Evolutionary conservation across 2,888 invertebrate species (phyloP).

Genomic region (Lepeophtheirus nordmannii): DNA sequence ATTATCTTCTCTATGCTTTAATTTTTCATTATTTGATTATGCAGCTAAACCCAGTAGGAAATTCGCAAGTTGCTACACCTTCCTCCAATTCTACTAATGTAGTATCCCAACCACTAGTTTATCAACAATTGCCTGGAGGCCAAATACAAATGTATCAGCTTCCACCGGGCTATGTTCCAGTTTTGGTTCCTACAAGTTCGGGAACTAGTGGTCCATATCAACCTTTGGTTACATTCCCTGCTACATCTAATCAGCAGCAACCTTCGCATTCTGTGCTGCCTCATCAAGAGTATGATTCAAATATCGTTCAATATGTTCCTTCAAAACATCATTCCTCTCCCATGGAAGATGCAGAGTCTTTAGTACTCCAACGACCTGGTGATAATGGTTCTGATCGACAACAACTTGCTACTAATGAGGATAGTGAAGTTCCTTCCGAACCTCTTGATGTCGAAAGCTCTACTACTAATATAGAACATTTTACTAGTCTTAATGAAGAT

Average conservation of each 20-base stretch:
- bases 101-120: conserved; percentile 13
- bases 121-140: conserved; percentile 7
- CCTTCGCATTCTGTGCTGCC: too few species aligned
- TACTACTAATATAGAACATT: neutral
- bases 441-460: neutral
- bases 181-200: neutral
- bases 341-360: too few species aligned
- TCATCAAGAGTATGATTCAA: too few species aligned
- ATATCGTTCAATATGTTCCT: too few species aligned
- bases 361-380: too few species aligned
- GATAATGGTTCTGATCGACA: too few species aligned
- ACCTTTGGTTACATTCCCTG: conserved; percentile 3
- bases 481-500: neutral
- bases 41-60: conserved; percentile 3
- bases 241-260: neutral
- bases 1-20: neutral
- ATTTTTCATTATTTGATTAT: neutral
- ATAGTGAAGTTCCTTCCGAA: neutral
- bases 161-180: conserved; percentile 7
- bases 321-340: too few species aligned
- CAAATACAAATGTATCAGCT: conserved; percentile 10
- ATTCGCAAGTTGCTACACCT: neutral
- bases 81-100: conserved; percentile 6
- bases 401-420: too few species aligned
- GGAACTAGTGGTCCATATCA: neutral